phyloP scores from a whole-genome alignment of 2,113 vertebrate species.

The Hydrolagus affinis region DNA sequence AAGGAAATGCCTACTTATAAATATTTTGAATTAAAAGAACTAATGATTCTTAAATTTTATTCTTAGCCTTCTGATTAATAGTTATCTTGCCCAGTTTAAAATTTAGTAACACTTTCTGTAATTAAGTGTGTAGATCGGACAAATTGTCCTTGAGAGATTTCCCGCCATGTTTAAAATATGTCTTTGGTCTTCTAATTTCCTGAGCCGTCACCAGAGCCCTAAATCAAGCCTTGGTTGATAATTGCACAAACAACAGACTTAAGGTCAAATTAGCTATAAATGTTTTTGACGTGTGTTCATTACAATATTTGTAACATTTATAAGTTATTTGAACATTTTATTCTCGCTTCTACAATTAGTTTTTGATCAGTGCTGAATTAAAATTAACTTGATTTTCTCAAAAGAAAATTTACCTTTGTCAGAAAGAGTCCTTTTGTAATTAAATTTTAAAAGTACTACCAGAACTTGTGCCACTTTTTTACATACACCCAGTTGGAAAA shows the following conservation, averaged over 20 bases:
- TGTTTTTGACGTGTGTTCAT: background rate
- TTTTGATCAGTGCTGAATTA: constrained; percentile 4
- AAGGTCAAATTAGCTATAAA: background rate
- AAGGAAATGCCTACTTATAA: background rate
- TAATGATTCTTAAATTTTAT: constrained; percentile 6
- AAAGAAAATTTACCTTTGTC: constrained; percentile 15
- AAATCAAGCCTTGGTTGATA: background rate
- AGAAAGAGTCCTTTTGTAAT: constrained; percentile 4
- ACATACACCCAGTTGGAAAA: background rate
- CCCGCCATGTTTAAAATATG: background rate
- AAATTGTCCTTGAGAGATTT: background rate
- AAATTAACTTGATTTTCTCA: constrained; percentile 17
- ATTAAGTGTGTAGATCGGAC: background rate
- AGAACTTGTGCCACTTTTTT: background rate
- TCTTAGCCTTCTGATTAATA: background rate
- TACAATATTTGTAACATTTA: background rate
- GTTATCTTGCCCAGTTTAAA: background rate
- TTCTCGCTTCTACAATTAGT: background rate
- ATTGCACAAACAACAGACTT: background rate
- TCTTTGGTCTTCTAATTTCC: background rate
- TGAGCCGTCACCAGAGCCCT: background rate
- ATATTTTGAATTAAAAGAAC: constrained; percentile 7
- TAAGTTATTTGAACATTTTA: constrained; percentile 7
- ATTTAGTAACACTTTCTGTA: background rate
- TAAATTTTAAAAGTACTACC: constrained; percentile 3